Conservation (phyloP, 35 echinoderm and acorn worm genomes). For the Apostichopus californicus region DNA sequence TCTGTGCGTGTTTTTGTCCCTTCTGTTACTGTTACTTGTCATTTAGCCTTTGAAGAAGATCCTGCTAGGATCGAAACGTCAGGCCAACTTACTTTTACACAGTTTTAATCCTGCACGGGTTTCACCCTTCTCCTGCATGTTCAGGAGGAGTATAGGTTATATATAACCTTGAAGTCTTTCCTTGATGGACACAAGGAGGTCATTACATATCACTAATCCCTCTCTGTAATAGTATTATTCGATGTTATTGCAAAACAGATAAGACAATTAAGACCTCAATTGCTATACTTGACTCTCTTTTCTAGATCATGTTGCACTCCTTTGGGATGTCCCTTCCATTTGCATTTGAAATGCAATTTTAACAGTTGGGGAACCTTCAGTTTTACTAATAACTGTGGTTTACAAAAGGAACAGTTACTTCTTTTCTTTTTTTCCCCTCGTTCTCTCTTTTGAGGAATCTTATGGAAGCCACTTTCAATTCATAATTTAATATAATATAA, state of each 20-base stretch:
- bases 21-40: too few species aligned
- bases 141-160: neutral
- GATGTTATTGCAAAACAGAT: slow-evolving; percentile 14
- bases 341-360: slow-evolving; percentile 18
- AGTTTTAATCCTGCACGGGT: too few species aligned
- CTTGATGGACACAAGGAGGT: slow-evolving; percentile 1
- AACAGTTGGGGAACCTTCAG: neutral
- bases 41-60: too few species aligned
- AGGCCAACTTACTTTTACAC: too few species aligned
- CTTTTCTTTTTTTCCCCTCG: neutral
- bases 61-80: too few species aligned
- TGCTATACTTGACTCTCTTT: neutral
- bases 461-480: neutral
- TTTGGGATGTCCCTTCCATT: neutral
- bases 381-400: neutral
- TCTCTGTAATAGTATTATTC: neutral
- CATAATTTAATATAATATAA: neutral
- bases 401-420: neutral
- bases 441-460: neutral
- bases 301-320: neutral
- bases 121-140: neutral
- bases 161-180: neutral
- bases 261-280: slow-evolving; percentile 1
- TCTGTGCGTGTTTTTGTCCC: too few species aligned
- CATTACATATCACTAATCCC: slow-evolving; percentile 1